Evolutionary conservation across 2,113 vertebrate genomes (phyloP).

Genomic region (Serinus canaria): DNA sequence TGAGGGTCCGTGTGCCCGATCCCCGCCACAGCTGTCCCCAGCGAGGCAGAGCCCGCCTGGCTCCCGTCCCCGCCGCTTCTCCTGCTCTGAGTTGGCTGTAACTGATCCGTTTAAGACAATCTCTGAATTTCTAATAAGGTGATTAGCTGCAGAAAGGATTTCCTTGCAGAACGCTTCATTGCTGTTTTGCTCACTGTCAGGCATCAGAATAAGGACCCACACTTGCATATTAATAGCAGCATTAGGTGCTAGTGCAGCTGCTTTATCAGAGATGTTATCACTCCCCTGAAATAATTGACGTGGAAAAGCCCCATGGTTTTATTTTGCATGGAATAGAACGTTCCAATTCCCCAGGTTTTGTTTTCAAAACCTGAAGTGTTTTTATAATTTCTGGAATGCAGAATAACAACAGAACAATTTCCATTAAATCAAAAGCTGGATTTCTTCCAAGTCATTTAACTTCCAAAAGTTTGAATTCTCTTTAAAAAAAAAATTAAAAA

Average conservation of each 20-base stretch:
- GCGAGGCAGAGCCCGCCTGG: rapidly evolving
- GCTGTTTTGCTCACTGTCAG: neutral
- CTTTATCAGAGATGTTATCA: neutral
- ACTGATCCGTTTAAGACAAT: neutral
- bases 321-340: neutral
- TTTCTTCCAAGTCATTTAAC: neutral
- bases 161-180: neutral
- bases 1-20: rapidly evolving
- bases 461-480: neutral
- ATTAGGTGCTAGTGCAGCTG: neutral
- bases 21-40: rapidly evolving
- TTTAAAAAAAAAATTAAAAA: neutral
- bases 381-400: neutral
- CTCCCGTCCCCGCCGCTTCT: neutral
- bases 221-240: neutral
- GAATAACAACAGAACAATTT: neutral
- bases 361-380: neutral
- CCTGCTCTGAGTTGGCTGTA: neutral
- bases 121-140: neutral
- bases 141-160: slow-evolving; percentile 2
- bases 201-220: neutral
- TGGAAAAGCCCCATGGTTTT: neutral
- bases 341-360: neutral
- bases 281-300: neutral
- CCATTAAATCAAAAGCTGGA: neutral